A percentile compares a stretch with the other conserved stretches of the same genome.
Conservation (phyloP, 2,888 invertebrate genomes). For the Epicampocera succincta region DNA sequence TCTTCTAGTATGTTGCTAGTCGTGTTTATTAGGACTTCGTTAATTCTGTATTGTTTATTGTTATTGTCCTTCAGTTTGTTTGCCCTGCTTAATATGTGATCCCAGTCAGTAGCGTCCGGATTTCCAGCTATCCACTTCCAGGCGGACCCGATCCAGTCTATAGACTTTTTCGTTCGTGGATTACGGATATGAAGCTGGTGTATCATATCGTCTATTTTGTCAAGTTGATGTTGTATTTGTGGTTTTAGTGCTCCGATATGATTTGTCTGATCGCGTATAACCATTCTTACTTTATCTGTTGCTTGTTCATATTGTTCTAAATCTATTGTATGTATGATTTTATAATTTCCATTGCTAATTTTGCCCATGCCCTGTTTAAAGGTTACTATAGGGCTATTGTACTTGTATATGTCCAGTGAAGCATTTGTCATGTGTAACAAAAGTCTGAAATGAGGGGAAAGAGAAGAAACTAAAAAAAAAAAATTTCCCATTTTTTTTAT, state of each 20-base stretch:
- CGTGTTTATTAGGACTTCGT: constrained; percentile 33
- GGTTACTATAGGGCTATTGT: constrained; percentile 53
- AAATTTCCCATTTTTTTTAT: no score
- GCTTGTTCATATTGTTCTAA: constrained; percentile 42
- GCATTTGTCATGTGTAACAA: not conserved
- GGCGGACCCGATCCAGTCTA: constrained; percentile 48
- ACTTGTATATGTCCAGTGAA: constrained; percentile 49
- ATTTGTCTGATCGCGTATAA: not conserved
- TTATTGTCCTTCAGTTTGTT: constrained; percentile 3
- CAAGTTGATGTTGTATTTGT: constrained; percentile 55
- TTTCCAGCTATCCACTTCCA: constrained; percentile 56
- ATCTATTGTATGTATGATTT: constrained; percentile 70
- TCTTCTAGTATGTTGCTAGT: constrained; percentile 17
- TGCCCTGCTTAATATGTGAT: constrained; percentile 19
- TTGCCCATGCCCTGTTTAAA: constrained; percentile 57
- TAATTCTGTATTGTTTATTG: constrained; percentile 34
- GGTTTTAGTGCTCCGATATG: constrained; percentile 3
- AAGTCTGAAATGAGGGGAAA: constrained; percentile 22
- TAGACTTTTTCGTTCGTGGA: constrained; percentile 23
- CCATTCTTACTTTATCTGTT: not conserved
- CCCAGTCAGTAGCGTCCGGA: constrained; percentile 39
- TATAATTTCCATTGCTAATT: constrained; percentile 57
- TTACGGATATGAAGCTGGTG: constrained; percentile 32
- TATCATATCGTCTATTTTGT: constrained; percentile 44
- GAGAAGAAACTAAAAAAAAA: not conserved